These are phyloP conservation scores for Anagrus nilaparvatae DNA, from an alignment of 1,140 invertebrate species.

Conservation along the genomic window DNA sequence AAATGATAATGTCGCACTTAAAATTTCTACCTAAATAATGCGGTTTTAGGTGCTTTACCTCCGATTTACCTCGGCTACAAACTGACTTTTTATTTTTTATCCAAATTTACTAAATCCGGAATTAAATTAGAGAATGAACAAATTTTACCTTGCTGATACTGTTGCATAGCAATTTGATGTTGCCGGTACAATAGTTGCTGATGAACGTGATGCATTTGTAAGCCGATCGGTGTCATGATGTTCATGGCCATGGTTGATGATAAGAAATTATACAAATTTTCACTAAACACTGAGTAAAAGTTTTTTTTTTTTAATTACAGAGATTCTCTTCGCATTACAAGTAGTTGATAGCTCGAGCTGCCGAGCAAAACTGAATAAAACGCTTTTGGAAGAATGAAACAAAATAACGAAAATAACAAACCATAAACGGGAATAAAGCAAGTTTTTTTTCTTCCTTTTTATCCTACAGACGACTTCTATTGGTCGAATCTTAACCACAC, in stretches of 20 bases:
- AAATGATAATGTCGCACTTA: background rate
- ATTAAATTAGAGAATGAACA: background rate
- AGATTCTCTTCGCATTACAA: too few species aligned
- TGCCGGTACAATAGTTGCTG: slow-evolving; percentile 22
- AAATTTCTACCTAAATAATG: slow-evolving; percentile 1
- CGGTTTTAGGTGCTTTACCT: background rate
- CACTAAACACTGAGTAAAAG: too few species aligned
- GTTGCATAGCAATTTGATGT: slow-evolving; percentile 17
- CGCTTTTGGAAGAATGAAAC: too few species aligned
- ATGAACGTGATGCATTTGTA: slow-evolving; percentile 23
- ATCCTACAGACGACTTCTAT: background rate
- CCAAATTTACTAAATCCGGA: background rate
- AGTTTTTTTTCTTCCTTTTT: background rate
- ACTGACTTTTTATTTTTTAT: background rate
- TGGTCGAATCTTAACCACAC: background rate
- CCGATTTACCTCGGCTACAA: background rate
- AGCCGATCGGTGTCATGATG: slow-evolving; percentile 17
- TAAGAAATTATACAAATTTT: too few species aligned
- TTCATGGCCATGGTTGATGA: slow-evolving; percentile 12
- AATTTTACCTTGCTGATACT: slow-evolving; percentile 19
- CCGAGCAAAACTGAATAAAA: too few species aligned
- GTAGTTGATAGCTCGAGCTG: too few species aligned
- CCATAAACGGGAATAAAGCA: background rate
- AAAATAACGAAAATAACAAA: background rate
- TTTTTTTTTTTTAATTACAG: too few species aligned